These are phyloP conservation scores for Diplodus sargus DNA, from an alignment of 2,797 vertebrate genomes.

Conservation along the genomic window DNA sequence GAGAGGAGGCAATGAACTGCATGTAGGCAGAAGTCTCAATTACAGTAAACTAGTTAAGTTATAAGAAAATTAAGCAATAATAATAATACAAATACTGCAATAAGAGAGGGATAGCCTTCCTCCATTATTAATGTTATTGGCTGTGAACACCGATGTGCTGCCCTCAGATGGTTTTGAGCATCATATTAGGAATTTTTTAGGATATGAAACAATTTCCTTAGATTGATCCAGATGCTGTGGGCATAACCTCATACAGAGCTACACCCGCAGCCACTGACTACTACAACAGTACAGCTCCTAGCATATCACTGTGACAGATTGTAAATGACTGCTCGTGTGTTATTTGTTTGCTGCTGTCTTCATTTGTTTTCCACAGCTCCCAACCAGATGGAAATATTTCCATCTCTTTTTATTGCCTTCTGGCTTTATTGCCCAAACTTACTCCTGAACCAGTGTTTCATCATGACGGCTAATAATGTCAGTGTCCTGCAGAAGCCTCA, in stretches of 20 bases:
- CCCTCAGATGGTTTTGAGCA: background rate
- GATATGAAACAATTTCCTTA: background rate
- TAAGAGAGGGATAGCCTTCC: too few species aligned
- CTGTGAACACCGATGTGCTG: background rate
- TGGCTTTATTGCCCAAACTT: conserved; percentile 36
- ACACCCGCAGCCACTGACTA: background rate
- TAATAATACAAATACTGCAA: too few species aligned
- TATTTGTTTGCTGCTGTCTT: conserved; percentile 12
- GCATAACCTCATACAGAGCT: background rate
- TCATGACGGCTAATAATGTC: conserved; percentile 28
- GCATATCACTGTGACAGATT: background rate
- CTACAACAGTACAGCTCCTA: background rate
- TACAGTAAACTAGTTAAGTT: too few species aligned
- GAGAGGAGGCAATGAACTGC: too few species aligned
- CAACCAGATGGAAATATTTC: conserved; percentile 27
- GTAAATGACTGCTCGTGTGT: conserved; percentile 20
- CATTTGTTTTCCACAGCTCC: conserved; percentile 19
- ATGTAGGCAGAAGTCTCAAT: too few species aligned
- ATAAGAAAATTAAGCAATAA: too few species aligned
- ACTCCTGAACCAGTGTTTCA: conserved; percentile 7
- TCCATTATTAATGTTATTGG: background rate
- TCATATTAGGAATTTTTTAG: background rate
- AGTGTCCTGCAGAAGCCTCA: conserved; percentile 20
- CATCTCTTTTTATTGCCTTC: conserved; percentile 23
- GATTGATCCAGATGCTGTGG: background rate